Conservation (phyloP, 2,113 vertebrate species). For the Paratilapia polleni region DNA sequence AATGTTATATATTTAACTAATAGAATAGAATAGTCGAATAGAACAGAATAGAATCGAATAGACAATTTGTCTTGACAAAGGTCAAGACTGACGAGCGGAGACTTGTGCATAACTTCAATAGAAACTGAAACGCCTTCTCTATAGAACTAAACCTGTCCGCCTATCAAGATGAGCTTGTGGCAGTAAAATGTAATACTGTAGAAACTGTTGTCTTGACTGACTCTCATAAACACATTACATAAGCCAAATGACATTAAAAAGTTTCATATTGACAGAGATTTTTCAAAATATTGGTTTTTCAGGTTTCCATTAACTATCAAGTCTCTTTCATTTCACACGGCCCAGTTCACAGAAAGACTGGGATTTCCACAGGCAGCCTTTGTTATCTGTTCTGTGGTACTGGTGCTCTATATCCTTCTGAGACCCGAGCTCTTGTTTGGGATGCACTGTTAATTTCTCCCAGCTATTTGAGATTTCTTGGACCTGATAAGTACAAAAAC, state of each 20-base stretch:
- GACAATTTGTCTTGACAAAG: too few relatives aligned
- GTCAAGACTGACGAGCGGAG: too few relatives aligned
- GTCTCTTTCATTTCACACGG: neutral
- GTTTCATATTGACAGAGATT: neutral
- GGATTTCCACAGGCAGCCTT: slow-evolving; percentile 12
- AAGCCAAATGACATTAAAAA: neutral
- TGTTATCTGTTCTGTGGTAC: neutral
- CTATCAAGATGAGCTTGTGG: neutral
- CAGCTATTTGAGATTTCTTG: too few relatives aligned
- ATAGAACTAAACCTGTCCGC: too few relatives aligned
- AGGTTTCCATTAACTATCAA: neutral
- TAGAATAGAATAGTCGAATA: too few relatives aligned
- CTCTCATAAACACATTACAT: neutral
- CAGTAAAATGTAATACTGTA: neutral
- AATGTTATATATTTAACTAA: too few relatives aligned
- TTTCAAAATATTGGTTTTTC: neutral
- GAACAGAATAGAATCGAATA: too few relatives aligned
- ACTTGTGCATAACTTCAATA: too few relatives aligned
- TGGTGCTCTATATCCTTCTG: neutral
- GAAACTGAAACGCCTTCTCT: too few relatives aligned
- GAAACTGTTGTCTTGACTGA: slow-evolving; percentile 1
- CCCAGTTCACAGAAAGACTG: neutral
- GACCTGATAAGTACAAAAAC: too few relatives aligned
- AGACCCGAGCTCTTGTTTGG: too few relatives aligned
- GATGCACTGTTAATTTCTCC: too few relatives aligned